These are phyloP conservation scores for Rhysida immarginata DNA, from an alignment of 1,140 invertebrate genomes.

Conservation along the genomic window DNA sequence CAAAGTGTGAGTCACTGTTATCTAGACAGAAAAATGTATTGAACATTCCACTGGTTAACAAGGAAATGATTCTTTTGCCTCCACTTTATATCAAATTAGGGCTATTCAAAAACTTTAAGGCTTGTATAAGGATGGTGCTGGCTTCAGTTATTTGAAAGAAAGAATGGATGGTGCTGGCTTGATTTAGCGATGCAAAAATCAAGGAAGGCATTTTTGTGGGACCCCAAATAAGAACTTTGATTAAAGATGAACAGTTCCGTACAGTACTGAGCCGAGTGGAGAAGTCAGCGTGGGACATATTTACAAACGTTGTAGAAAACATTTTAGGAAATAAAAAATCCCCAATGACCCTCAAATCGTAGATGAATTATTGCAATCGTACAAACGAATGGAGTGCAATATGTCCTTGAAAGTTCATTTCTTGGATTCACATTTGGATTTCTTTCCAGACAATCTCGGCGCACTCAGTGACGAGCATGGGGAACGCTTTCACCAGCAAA, in stretches of 20 bases:
- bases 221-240: background rate
- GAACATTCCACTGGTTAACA: slow-evolving; percentile 13
- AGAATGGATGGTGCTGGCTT: background rate
- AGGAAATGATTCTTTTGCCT: slow-evolving; percentile 10
- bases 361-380: background rate
- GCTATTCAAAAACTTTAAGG: background rate
- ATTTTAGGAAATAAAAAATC: background rate
- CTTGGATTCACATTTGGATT: background rate
- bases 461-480: background rate
- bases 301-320: background rate
- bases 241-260: background rate
- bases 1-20: background rate
- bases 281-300: background rate
- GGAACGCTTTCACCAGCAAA: background rate
- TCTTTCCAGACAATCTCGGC: background rate
- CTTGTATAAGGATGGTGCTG: background rate
- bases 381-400: background rate
- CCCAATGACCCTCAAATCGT: background rate
- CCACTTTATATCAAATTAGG: slow-evolving; percentile 8
- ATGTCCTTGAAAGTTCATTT: background rate
- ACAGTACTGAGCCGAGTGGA: background rate
- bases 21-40: slow-evolving; percentile 20
- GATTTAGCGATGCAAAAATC: background rate
- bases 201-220: background rate
- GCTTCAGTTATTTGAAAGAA: background rate